These are phyloP conservation scores for Digitonthophagus gazella DNA, from an alignment of 2,888 invertebrate genomes.

Conservation along the genomic window DNA sequence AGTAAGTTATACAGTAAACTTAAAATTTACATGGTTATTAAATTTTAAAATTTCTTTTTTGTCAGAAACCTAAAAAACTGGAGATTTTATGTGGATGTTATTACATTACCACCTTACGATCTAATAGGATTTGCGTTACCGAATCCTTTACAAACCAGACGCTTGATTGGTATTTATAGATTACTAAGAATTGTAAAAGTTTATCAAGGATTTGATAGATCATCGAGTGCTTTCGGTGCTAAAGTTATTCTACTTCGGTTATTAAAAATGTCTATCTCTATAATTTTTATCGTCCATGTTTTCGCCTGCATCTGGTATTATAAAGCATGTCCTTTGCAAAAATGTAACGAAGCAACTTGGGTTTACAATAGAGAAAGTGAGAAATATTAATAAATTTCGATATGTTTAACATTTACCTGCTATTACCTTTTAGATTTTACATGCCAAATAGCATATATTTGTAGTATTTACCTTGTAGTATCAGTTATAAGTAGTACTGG, in stretches of 20 bases:
- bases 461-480: conserved; percentile 29
- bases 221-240: conserved; percentile 30
- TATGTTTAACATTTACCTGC: not conserved
- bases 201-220: conserved; percentile 31
- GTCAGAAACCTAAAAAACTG: conserved; percentile 25
- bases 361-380: conserved; percentile 10
- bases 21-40: not conserved
- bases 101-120: conserved; percentile 30
- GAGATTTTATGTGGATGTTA: conserved; percentile 29
- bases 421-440: conserved; percentile 7
- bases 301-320: conserved; percentile 31
- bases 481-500: conserved; percentile 29
- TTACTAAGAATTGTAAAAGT: conserved; percentile 30
- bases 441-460: conserved; percentile 28
- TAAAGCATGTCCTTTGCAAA: conserved; percentile 25
- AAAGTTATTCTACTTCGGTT: conserved; percentile 30
- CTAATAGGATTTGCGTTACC: conserved; percentile 21
- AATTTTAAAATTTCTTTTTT: not conserved
- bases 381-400: not conserved
- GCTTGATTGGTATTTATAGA: conserved; percentile 9
- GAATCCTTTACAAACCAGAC: not conserved
- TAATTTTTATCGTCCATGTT: conserved; percentile 30
- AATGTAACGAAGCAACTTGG: conserved; percentile 22
- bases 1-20: not conserved
- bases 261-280: conserved; percentile 26